These are phyloP conservation scores for Tachina lurida DNA, from an alignment of 2,888 invertebrate genomes.

Conservation along the genomic window DNA sequence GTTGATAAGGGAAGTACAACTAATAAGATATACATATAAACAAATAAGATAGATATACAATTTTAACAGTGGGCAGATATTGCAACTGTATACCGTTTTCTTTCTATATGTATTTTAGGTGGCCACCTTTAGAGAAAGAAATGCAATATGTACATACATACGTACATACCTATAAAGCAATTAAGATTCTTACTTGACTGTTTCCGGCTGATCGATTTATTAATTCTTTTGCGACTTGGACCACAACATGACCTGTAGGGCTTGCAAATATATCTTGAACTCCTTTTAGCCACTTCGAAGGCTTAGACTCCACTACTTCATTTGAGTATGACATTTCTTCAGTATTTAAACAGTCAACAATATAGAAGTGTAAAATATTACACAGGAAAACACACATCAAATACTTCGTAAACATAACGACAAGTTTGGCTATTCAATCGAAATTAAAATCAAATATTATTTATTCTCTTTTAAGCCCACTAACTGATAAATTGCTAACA, in stretches of 20 bases:
- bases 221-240: constrained; percentile 86
- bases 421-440: constrained; percentile 40
- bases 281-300: constrained; percentile 78
- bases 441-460: constrained; percentile 16
- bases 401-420: constrained; percentile 14
- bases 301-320: constrained; percentile 71
- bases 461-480: constrained; percentile 4
- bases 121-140: not conserved
- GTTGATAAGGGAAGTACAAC: too few species aligned
- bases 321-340: constrained; percentile 44
- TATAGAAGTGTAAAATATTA: not conserved
- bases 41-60: too few species aligned
- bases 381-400: constrained; percentile 31
- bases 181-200: constrained; percentile 85
- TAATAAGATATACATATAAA: too few species aligned
- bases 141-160: not conserved
- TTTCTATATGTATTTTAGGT: too few species aligned
- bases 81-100: too few species aligned
- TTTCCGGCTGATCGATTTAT: constrained; percentile 87
- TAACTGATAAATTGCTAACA: constrained; percentile 50
- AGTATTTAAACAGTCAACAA: constrained; percentile 36
- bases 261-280: constrained; percentile 80
- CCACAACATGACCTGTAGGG: constrained; percentile 82
- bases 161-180: not conserved
- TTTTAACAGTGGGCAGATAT: too few species aligned